Evolutionary conservation across 2,797 vertebrate species (phyloP), one percentile per base, ranked within the genome.

Genomic region (Sarcoramphus papa): DNA sequence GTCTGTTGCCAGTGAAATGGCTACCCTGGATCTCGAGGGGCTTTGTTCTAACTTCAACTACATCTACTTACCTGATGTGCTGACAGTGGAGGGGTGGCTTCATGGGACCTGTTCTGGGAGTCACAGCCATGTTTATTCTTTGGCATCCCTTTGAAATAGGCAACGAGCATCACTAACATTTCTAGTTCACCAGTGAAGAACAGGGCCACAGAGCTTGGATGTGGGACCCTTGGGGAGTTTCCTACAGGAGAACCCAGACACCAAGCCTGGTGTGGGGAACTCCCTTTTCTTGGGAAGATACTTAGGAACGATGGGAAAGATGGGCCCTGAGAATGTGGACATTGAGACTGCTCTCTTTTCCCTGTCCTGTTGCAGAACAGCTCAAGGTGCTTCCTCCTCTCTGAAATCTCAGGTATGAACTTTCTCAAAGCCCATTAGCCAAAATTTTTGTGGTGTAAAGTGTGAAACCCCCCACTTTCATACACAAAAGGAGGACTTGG

Each of bases 1-100:
- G 14, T 24, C 16, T 54, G 17, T 35, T 57, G 8, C 27, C 48
- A 50, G 19, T 35, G 14, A 43, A 72, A 33, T 23, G 28, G 15
- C 20, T 68, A 2, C 35, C 31, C 37, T 53, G 40, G 23, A n/a
- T 79, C 41, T 91, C 0, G 0, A 41, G 30, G 33, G 24, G 5
- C 23, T 94, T 73, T 82, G 30, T 45, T 78, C 10, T 60, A 11
- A 14, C 8, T 87, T 41, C 67, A 45, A 7, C 8, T 37, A 12
- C 11, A 13, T 54, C 33, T 33, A 0, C 3, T 2, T 53, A 23
- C 45, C 31, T 20, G 54, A 24, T 50, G 31, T 64, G 15, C 41
- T 82, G 53, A 12, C 48, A 72, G 60, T 43, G 53, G 30, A 92
- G 45, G 5, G 8, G 5, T 43, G 51, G 33, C 20, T 87, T 63